Evolutionary conservation across 2,113 vertebrate species (phyloP).

Genomic region (Brienomyrus brachyistius): DNA sequence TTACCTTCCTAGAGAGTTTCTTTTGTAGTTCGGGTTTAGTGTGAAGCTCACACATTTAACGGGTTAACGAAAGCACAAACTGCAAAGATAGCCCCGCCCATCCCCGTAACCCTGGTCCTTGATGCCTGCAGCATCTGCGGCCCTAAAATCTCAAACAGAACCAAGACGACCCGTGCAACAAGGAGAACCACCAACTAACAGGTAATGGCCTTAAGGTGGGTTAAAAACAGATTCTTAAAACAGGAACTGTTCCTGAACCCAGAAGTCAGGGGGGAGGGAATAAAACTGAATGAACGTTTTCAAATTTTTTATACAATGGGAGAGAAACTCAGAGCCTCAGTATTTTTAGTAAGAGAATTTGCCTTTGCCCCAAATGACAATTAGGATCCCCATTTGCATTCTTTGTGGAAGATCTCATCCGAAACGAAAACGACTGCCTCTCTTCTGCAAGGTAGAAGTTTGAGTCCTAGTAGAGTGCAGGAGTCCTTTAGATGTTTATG

Average conservation of each 20-base stretch:
- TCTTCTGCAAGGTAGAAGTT: conserved; percentile 28
- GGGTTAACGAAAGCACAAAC: not conserved
- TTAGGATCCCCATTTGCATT: conserved; percentile 31
- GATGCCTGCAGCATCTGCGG: not conserved
- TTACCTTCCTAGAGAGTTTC: not conserved
- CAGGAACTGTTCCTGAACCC: conserved; percentile 27
- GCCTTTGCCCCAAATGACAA: conserved; percentile 32
- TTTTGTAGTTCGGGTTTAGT: not conserved
- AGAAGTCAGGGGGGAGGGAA: not conserved
- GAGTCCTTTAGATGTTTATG: conserved; percentile 59
- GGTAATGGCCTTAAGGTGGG: conserved; percentile 15
- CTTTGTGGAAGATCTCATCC: conserved; percentile 58
- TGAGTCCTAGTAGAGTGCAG: conserved; percentile 57
- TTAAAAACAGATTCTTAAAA: conserved; percentile 39
- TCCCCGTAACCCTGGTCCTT: not conserved
- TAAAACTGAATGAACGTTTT: not conserved
- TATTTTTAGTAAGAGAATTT: conserved; percentile 44
- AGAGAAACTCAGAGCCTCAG: conserved; percentile 37
- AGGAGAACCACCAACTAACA: not conserved
- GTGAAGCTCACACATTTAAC: not conserved
- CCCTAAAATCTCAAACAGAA: conserved; percentile 1
- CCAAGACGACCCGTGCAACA: not conserved
- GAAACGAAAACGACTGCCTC: conserved; percentile 69
- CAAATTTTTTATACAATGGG: conserved; percentile 27
- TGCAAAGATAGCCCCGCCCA: not conserved